Percentiles rank a stretch among this genome's conserved stretches.
Evolutionary conservation across 2,888 invertebrate genomes (phyloP).

Genomic region (Hermodice carunculata): DNA sequence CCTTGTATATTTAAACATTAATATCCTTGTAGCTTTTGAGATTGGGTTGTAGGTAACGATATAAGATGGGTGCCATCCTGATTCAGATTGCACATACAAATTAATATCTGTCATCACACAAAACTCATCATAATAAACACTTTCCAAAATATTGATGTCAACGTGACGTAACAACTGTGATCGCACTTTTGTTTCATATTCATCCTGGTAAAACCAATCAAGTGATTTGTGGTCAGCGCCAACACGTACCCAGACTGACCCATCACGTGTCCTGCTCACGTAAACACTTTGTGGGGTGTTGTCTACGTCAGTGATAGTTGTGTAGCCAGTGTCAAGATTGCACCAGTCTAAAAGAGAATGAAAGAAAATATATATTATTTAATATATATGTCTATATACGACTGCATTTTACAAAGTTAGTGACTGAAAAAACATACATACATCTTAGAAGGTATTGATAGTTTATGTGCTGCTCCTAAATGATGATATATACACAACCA

Average conservation of each 20-base stretch:
- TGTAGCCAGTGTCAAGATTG: constrained; percentile 39
- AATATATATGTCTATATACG: too few species aligned
- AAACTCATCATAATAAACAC: constrained; percentile 36
- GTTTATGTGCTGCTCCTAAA: too few species aligned
- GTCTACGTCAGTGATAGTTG: constrained; percentile 35
- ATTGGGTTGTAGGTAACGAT: constrained; percentile 36
- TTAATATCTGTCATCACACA: constrained; percentile 41
- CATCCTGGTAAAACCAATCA: constrained; percentile 37
- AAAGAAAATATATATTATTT: too few species aligned
- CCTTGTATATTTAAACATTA: constrained; percentile 31
- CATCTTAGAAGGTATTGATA: too few species aligned
- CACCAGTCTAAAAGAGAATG: too few species aligned
- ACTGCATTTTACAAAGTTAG: too few species aligned
- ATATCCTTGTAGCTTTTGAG: constrained; percentile 18
- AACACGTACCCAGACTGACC: constrained; percentile 39
- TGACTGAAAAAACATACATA: too few species aligned
- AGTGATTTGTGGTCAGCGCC: constrained; percentile 30
- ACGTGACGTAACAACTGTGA: background rate
- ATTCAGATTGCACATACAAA: constrained; percentile 29
- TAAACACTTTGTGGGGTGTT: constrained; percentile 37
- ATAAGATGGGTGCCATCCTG: constrained; percentile 43
- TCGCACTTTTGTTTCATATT: constrained; percentile 4
- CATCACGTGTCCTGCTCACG: constrained; percentile 41
- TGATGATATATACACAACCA: too few species aligned
- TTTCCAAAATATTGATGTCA: constrained; percentile 18